phyloP scores from a whole-genome alignment of 2,797 vertebrate genomes.

The Perdix hodgsoniae region DNA sequence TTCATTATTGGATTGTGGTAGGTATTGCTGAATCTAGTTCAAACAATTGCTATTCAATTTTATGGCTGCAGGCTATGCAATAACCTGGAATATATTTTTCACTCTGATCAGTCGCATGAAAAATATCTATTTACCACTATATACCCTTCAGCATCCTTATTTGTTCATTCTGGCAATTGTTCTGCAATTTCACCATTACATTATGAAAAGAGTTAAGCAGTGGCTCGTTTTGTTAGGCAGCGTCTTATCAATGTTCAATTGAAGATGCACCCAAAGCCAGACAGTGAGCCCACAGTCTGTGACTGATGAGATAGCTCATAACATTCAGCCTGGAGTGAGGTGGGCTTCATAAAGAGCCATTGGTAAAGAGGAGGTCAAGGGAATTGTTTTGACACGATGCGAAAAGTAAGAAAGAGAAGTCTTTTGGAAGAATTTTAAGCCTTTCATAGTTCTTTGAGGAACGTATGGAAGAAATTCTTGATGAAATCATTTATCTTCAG shows the following conservation, averaged over 20 bases:
- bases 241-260: background rate
- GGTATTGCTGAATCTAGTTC: conserved; percentile 88
- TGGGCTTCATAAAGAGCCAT: background rate
- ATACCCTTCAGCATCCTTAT: conserved; percentile 78
- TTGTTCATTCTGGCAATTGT: conserved; percentile 22
- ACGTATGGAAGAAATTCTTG: background rate
- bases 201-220: background rate
- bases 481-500: background rate
- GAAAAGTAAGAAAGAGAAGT: background rate
- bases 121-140: conserved; percentile 82
- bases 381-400: background rate
- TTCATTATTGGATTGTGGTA: conserved; percentile 82
- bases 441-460: background rate
- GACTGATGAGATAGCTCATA: background rate
- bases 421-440: background rate
- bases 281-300: background rate
- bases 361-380: background rate
- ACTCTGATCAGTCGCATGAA: conserved; percentile 69
- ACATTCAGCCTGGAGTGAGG: background rate
- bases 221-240: background rate
- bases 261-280: background rate
- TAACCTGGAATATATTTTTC: conserved; percentile 82
- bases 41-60: conserved; percentile 81
- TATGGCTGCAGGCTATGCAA: conserved; percentile 81
- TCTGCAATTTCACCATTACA: background rate